A percentile compares a stretch with the other conserved stretches of the same genome.
phyloP scores from a whole-genome alignment of 2,113 vertebrate genomes.

The Parus major region DNA sequence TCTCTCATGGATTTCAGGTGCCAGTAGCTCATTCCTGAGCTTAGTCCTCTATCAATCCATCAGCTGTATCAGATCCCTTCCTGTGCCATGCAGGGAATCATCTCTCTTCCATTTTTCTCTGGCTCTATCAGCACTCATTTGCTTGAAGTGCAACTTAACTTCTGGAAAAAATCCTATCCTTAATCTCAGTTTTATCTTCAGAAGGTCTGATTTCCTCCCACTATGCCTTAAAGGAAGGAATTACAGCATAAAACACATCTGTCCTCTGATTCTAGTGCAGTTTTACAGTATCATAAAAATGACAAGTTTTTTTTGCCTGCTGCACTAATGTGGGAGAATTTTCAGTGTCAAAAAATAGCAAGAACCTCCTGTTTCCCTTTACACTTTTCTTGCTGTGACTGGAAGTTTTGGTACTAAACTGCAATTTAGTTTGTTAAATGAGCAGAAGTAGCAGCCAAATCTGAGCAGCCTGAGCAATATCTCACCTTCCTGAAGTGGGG shows the following conservation, averaged over 20 bases:
- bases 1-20: not conserved
- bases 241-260: not conserved
- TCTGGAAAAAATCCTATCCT: not conserved
- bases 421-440: not conserved
- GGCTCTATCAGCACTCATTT: not conserved
- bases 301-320: not conserved
- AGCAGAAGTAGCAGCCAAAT: not conserved
- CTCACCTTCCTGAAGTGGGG: not conserved
- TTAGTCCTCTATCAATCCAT: not conserved
- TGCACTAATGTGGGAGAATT: not conserved
- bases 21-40: not conserved
- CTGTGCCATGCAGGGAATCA: not conserved
- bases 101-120: not conserved
- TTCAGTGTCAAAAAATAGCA: not conserved
- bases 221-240: not conserved
- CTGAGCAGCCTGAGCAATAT: not conserved
- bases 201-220: not conserved
- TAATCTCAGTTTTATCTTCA: not conserved
- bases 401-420: not conserved
- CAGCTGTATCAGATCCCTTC: not conserved
- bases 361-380: not conserved
- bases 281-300: constrained; percentile 29
- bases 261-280: not conserved
- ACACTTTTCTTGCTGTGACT: not conserved
- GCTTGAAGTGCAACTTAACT: not conserved